Conservation (phyloP, 2,888 invertebrate species). For the Dolomedes plantarius region DNA sequence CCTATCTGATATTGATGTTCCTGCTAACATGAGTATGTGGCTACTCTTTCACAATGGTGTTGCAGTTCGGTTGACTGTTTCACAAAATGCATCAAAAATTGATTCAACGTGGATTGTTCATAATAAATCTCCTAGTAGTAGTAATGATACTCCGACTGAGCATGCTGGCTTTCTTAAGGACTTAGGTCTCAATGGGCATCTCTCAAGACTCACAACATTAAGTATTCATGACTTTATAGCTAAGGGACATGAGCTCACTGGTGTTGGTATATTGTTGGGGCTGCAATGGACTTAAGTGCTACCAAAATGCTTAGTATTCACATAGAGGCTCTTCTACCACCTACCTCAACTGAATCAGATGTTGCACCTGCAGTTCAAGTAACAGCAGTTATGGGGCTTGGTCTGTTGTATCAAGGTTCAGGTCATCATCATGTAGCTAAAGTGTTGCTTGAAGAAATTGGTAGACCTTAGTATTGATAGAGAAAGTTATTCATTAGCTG, state of each 20-base stretch:
- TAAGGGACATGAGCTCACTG: slow-evolving; percentile 90
- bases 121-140: slow-evolving; percentile 86
- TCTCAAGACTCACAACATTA: slow-evolving; percentile 89
- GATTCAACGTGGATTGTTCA: slow-evolving; percentile 95
- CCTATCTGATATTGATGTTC: slow-evolving; percentile 88
- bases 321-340: slow-evolving; percentile 92
- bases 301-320: slow-evolving; percentile 92
- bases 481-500: slow-evolving; percentile 95
- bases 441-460: slow-evolving; percentile 93
- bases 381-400: slow-evolving; percentile 93
- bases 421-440: slow-evolving; percentile 94
- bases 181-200: slow-evolving; percentile 92
- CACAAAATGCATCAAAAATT: slow-evolving; percentile 83
- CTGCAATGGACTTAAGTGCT: slow-evolving; percentile 89
- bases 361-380: slow-evolving; percentile 91
- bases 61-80: slow-evolving; percentile 89
- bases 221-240: slow-evolving; percentile 93
- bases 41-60: slow-evolving; percentile 97
- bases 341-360: slow-evolving; percentile 95
- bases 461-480: slow-evolving; percentile 91
- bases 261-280: slow-evolving; percentile 90
- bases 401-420: slow-evolving; percentile 91
- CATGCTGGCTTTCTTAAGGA: slow-evolving; percentile 97
- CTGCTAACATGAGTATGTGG: slow-evolving; percentile 92
- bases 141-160: slow-evolving; percentile 81